phyloP scores from a whole-genome alignment of 2,797 vertebrate species.

The Champsocephalus esox region DNA sequence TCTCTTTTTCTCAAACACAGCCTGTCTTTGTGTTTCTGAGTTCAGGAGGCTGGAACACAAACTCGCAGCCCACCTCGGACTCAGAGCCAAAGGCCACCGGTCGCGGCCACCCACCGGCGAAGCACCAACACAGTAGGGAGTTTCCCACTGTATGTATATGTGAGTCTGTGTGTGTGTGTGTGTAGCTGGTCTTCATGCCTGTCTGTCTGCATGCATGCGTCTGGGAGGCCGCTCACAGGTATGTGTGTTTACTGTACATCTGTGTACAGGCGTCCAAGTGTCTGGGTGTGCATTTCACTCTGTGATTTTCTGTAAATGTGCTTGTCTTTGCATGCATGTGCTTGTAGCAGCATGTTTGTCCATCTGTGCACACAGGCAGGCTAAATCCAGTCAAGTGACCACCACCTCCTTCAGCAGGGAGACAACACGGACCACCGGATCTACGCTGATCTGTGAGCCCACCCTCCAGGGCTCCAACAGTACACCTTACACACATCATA shows the following conservation, averaged over 20 bases:
- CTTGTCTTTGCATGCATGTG: neutral
- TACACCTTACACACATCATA: conserved; percentile 22
- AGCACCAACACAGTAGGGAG: conserved; percentile 38
- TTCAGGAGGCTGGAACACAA: conserved; percentile 68
- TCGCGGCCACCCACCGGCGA: conserved; percentile 60
- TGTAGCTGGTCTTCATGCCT: conserved; percentile 6
- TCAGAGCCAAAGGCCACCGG: conserved; percentile 72
- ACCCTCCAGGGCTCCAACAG: neutral
- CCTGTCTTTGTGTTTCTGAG: conserved; percentile 61
- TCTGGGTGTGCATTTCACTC: conserved; percentile 37
- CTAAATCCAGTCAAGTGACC: conserved; percentile 25
- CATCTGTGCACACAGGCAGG: conserved; percentile 6
- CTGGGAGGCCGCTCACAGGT: conserved; percentile 39
- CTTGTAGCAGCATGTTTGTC: conserved; percentile 16
- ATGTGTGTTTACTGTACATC: conserved; percentile 6
- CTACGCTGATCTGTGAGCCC: conserved; percentile 1
- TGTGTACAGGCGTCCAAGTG: conserved; percentile 19
- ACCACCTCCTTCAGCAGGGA: neutral
- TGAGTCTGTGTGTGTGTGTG: conserved; percentile 12
- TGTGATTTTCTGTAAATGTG: conserved; percentile 31
- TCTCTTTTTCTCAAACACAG: conserved; percentile 60
- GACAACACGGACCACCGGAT: neutral
- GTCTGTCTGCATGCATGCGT: conserved; percentile 14
- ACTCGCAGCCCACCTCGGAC: conserved; percentile 74
- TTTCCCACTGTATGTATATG: conserved; percentile 41